Evolutionary conservation across 2,888 invertebrate species (phyloP).

Genomic region (Coleophora flavipennella): DNA sequence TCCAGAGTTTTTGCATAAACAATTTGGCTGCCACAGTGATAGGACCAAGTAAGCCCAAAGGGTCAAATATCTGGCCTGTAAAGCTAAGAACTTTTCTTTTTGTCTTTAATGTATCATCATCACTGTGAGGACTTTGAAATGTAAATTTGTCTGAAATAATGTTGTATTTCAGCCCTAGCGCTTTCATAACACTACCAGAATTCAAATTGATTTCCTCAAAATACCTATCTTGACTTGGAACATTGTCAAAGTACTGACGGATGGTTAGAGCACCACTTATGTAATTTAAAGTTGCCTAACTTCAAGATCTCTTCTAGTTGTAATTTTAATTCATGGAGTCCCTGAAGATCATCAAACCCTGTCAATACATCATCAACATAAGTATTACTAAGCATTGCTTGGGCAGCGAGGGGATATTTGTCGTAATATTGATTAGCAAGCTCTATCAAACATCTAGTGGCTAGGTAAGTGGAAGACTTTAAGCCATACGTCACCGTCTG

Average conservation of each 20-base stretch:
- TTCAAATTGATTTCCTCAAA: background rate
- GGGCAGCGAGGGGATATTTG: background rate
- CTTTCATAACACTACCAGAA: background rate
- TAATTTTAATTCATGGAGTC: background rate
- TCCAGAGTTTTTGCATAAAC: constrained; percentile 1
- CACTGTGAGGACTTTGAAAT: background rate
- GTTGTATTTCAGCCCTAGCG: constrained; percentile 1
- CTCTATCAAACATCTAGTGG: constrained; percentile 10
- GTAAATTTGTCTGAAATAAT: background rate
- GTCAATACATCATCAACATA: constrained; percentile 2
- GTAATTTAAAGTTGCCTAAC: background rate
- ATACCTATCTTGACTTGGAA: background rate
- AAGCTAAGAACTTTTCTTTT: constrained; percentile 1
- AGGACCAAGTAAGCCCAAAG: constrained; percentile 2
- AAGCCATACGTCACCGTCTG: constrained; percentile 4
- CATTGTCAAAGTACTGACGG: background rate
- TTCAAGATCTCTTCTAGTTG: background rate
- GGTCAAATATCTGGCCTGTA: constrained; percentile 2
- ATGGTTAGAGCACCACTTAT: constrained; percentile 3
- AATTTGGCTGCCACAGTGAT: background rate
- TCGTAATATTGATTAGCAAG: constrained; percentile 2
- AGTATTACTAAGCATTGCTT: background rate
- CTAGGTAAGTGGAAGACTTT: constrained; percentile 7
- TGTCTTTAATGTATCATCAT: background rate
- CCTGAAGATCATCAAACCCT: background rate